A percentile compares a stretch with the other conserved stretches of the same genome.
Evolutionary conservation across 1,140 invertebrate species (phyloP).

Genomic region (Conopomorpha cramerella): DNA sequence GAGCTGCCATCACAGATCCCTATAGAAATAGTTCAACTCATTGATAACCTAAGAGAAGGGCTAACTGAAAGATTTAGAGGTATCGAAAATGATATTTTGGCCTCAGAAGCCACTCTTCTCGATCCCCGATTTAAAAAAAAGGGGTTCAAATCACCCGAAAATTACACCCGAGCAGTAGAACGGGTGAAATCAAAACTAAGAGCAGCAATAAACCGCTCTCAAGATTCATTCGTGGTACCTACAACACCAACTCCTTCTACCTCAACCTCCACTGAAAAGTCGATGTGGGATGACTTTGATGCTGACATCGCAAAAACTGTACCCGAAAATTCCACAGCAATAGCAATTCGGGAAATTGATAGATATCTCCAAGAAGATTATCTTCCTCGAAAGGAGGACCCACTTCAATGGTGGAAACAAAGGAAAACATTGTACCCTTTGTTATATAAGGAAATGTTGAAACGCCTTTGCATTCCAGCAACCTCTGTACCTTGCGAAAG

Average conservation of each 20-base stretch:
- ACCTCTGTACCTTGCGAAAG: conserved; percentile 1
- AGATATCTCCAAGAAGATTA: conserved; percentile 14
- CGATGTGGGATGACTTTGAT: neutral
- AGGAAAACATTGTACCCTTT: conserved; percentile 10
- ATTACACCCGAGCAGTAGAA: neutral
- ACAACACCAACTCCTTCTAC: neutral
- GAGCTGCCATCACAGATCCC: neutral
- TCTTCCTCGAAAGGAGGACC: conserved; percentile 10
- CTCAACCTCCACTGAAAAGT: neutral
- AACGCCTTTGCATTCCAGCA: neutral
- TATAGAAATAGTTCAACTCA: neutral
- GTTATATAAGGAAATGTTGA: neutral
- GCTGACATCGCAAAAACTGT: neutral
- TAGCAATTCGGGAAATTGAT: conserved; percentile 9
- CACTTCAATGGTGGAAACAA: conserved; percentile 13
- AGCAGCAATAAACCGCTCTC: neutral
- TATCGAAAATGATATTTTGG: neutral
- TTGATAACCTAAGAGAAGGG: neutral
- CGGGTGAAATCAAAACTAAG: neutral
- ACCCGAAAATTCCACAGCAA: conserved; percentile 1
- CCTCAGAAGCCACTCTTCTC: neutral
- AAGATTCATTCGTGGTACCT: neutral
- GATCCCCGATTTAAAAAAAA: conserved; percentile 2
- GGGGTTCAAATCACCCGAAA: neutral
- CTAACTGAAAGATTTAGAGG: neutral